Conservation (phyloP, 2,797 vertebrate genomes). For the Novumbra hubbsi region DNA sequence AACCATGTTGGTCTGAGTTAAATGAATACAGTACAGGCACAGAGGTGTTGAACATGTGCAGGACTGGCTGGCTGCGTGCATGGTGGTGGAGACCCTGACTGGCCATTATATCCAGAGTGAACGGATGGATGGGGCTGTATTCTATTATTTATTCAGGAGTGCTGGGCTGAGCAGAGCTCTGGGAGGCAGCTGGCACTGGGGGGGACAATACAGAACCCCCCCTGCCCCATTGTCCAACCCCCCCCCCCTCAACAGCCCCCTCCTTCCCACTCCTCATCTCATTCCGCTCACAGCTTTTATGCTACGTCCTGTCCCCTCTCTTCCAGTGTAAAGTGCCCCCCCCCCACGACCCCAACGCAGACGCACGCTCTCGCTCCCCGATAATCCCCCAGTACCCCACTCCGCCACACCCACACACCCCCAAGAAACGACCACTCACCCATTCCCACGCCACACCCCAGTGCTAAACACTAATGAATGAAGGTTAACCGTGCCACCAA, state of each 20-base stretch:
- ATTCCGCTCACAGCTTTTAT: neutral
- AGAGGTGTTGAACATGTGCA: constrained; percentile 74
- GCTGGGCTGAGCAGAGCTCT: constrained; percentile 53
- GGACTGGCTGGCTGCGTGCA: constrained; percentile 37
- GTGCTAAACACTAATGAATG: neutral
- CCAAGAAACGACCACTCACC: constrained; percentile 1
- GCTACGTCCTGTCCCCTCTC: constrained; percentile 25
- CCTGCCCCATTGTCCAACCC: constrained; percentile 57
- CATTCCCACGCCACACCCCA: constrained; percentile 21
- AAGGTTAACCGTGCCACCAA: constrained; percentile 37
- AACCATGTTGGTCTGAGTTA: neutral
- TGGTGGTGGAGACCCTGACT: constrained; percentile 19
- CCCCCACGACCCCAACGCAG: constrained; percentile 23
- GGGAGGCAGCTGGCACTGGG: constrained; percentile 64
- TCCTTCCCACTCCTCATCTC: neutral
- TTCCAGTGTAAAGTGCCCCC: constrained; percentile 47
- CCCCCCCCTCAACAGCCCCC: constrained; percentile 16
- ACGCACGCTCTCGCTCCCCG: constrained; percentile 34
- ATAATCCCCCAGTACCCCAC: constrained; percentile 46
- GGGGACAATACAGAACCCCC: constrained; percentile 50
- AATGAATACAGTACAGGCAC: constrained; percentile 19
- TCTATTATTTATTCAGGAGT: constrained; percentile 82
- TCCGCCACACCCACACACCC: constrained; percentile 5
- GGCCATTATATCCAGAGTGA: constrained; percentile 73
- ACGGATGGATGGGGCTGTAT: constrained; percentile 24